Base-by-base conservation (phyloP, 35 echinoderm and acorn worm genomes). In the Apostichopus parvimensis region DNA sequence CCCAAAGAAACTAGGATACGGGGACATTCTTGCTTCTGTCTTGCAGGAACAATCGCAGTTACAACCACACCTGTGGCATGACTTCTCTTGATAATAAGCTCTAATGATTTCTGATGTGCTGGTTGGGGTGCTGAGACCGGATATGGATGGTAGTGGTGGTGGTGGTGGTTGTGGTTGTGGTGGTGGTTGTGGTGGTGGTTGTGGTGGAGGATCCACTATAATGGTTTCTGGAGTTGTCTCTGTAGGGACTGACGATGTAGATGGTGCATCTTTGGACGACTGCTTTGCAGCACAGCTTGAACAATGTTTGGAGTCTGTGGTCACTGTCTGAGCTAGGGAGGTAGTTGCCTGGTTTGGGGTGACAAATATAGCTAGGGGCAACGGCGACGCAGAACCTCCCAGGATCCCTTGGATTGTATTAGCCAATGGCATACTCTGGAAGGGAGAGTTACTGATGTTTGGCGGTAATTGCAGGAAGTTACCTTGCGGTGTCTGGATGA, bases 401-500 rank as follows among this genome's bases (percentile, higher is more conserved):
- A 84, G 17, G 81, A 84, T 59, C 6, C 81, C 81, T 58, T 84
- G 86, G n/a, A 91, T 91, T 14, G 72, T n/a, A 54, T 59, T 79
- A 1, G 76, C 56, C 5, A 91, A 11, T 17, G 14, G 76, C 18
- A 91, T 8, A 9, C 45, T 52, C 54, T 77, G 76, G 89, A 60
- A 91, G 20, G 89, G 23, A 53, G 34, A 73, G 54, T 53, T 79
- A 20, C 89, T 54, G 52, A 91, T 78, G 68, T 56, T 91, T 60
- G 89, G 45, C 12, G 84, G 84, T 79, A 91, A 53, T 3, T 91
- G 89, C 18, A 91, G 25, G 68, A 91, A 91, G 22, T 54, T 91
- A 12, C 89, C 89, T 79, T 91, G 73, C 59, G 89, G 89, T 79
- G 73, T 78, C 18, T 91, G 89, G 28, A 91, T 91, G 53, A 91